Evolutionary conservation across 92 coral and sea anemone genomes (phyloP).

Genomic region (Porites lobata): DNA sequence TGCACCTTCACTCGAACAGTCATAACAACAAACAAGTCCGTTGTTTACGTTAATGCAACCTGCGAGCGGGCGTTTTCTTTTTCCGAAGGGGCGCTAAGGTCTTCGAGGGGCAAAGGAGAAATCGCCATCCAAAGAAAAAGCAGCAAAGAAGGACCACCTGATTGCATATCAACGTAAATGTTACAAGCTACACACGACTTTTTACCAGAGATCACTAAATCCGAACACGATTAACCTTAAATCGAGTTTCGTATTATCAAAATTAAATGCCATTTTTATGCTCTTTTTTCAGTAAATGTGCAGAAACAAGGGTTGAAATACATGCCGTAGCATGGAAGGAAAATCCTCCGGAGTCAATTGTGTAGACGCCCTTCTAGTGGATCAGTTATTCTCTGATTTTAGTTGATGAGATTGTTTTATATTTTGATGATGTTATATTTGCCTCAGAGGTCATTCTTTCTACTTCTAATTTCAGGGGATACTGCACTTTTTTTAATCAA

Average conservation of each 20-base stretch:
- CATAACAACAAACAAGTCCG: too few relatives aligned
- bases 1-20: too few relatives aligned
- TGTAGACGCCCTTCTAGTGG: neutral
- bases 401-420: neutral
- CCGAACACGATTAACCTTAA: neutral
- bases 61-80: neutral
- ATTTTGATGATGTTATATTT: too few relatives aligned
- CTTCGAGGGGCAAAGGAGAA: neutral
- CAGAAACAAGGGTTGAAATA: slow-evolving; percentile 3
- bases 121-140: too few relatives aligned
- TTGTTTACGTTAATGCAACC: neutral
- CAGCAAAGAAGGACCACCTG: too few relatives aligned
- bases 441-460: too few relatives aligned
- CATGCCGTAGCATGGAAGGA: neutral
- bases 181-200: too few relatives aligned
- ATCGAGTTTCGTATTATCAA: neutral
- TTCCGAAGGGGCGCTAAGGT: neutral
- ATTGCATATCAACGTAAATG: too few relatives aligned
- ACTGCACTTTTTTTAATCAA: too few relatives aligned
- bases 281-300: neutral
- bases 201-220: too few relatives aligned
- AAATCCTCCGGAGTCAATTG: neutral
- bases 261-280: neutral
- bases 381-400: neutral
- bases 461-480: too few relatives aligned